A percentile compares a stretch with the other conserved stretches of the same genome.
phyloP scores from a whole-genome alignment of 2,797 vertebrate genomes.

The Tapera naevia region DNA sequence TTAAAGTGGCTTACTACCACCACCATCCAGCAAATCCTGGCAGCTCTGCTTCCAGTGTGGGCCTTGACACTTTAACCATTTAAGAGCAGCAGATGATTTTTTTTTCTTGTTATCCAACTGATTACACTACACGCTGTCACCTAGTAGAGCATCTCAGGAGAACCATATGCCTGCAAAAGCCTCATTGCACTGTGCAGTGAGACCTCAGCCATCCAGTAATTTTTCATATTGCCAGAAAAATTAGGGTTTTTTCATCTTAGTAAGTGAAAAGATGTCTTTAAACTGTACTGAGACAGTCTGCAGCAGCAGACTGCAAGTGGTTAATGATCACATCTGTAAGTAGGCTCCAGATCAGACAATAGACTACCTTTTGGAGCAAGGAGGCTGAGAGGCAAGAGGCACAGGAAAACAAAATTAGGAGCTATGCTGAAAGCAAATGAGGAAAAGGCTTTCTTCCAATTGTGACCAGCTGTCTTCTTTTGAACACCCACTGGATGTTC shows the following conservation, averaged over 20 bases:
- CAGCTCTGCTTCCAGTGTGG: neutral
- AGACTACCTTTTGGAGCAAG: conserved; percentile 32
- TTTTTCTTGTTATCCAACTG: neutral
- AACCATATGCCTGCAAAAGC: neutral
- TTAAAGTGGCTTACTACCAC: neutral
- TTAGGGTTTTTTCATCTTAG: neutral
- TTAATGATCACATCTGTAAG: conserved; percentile 72
- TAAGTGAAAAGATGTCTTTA: neutral
- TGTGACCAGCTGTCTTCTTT: conserved; percentile 68
- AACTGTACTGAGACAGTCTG: neutral
- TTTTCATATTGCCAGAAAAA: neutral
- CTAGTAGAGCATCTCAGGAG: neutral
- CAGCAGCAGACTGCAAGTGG: conserved; percentile 26
- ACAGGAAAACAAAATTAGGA: conserved; percentile 81
- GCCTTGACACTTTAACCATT: neutral
- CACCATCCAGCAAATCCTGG: neutral
- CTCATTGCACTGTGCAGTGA: neutral
- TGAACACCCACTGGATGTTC: conserved; percentile 67
- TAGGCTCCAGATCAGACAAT: conserved; percentile 76
- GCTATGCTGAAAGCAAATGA: conserved; percentile 5
- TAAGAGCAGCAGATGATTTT: neutral
- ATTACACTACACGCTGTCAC: rapidly evolving
- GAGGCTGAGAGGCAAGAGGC: conserved; percentile 38
- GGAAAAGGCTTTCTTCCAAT: conserved; percentile 63
- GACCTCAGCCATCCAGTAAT: rapidly evolving